Conservation (phyloP, 2,113 vertebrate genomes). For the Silurus glanis region DNA sequence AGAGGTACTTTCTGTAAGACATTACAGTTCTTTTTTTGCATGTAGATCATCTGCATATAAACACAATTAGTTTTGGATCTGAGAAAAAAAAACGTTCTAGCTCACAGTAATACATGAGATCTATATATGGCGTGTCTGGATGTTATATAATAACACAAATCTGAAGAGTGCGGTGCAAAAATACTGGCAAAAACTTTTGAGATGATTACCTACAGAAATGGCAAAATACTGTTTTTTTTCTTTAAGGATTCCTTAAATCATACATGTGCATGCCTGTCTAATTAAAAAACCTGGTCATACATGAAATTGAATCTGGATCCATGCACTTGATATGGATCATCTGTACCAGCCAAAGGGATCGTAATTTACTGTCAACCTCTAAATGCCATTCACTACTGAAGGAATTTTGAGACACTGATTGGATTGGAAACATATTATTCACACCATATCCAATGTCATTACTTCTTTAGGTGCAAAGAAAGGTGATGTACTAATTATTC, state of each 20-base stretch:
- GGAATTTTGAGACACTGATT: slow-evolving; percentile 30
- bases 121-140: background rate
- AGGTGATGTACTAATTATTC: background rate
- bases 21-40: background rate
- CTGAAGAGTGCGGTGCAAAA: background rate
- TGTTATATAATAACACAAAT: background rate
- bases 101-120: background rate
- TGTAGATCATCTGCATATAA: background rate
- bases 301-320: background rate
- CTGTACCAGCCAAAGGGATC: background rate
- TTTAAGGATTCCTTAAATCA: background rate
- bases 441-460: slow-evolving; percentile 4
- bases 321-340: background rate
- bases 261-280: background rate
- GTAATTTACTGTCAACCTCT: slow-evolving; percentile 17
- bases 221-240: background rate
- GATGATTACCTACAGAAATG: slow-evolving; percentile 9
- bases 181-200: background rate
- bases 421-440: slow-evolving; percentile 14
- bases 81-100: background rate
- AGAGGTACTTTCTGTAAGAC: background rate
- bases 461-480: background rate
- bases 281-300: slow-evolving; percentile 9
- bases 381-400: slow-evolving; percentile 41
- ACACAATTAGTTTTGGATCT: background rate